These are phyloP conservation scores for Frieseomelitta varia DNA, from an alignment of 1,140 invertebrate genomes.

Conservation along the genomic window DNA sequence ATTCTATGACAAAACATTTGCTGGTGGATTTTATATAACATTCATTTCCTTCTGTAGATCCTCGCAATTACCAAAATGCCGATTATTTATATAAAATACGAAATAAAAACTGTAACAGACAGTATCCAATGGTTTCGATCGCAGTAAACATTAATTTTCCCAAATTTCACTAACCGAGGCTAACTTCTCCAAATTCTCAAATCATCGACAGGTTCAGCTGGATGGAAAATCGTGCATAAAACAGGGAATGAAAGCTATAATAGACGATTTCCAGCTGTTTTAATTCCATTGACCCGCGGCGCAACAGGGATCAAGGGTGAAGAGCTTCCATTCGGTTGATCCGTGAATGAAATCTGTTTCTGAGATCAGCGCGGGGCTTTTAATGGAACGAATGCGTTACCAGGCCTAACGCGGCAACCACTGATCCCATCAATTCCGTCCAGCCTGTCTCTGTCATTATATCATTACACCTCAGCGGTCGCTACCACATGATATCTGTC, in stretches of 20 bases:
- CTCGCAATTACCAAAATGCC: too few relatives aligned
- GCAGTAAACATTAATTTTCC: too few relatives aligned
- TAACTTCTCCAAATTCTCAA: not conserved
- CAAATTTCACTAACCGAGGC: too few relatives aligned
- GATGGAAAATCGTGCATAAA: not conserved
- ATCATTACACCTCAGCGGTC: slow-evolving; percentile 71
- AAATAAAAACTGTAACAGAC: too few relatives aligned
- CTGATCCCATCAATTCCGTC: slow-evolving; percentile 79
- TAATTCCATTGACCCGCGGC: not conserved
- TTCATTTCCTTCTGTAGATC: too few relatives aligned
- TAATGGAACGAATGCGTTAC: slow-evolving; percentile 66
- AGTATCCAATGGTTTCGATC: too few relatives aligned
- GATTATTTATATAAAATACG: too few relatives aligned
- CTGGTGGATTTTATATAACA: too few relatives aligned
- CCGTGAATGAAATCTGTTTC: slow-evolving; percentile 49
- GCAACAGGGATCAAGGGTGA: slow-evolving; percentile 41
- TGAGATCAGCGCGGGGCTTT: slow-evolving; percentile 51
- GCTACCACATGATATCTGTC: slow-evolving; percentile 62
- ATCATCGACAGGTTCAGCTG: not conserved
- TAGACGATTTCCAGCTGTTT: not conserved
- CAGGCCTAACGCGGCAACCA: slow-evolving; percentile 68
- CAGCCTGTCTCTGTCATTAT: slow-evolving; percentile 76
- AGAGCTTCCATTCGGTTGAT: slow-evolving; percentile 34
- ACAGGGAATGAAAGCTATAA: not conserved
- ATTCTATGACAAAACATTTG: too few relatives aligned